Conservation (phyloP, 2,888 invertebrate species). For the Perdita meconis region DNA sequence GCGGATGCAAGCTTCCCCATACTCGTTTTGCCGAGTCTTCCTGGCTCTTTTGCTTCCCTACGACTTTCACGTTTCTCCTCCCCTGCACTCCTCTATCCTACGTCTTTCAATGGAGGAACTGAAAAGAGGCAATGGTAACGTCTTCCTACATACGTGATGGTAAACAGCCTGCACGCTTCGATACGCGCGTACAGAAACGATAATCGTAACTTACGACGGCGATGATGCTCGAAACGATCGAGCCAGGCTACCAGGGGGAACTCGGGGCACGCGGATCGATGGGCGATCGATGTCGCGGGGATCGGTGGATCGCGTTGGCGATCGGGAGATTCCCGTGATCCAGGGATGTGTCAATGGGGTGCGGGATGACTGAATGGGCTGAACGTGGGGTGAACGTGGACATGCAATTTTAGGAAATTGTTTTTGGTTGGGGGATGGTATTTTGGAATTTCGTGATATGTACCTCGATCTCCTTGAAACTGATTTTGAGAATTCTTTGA, state of each 20-base stretch:
- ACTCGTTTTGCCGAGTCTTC: slow-evolving; percentile 20
- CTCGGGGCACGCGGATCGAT: slow-evolving; percentile 43
- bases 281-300: slow-evolving; percentile 39
- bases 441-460: too few species aligned
- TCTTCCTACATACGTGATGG: slow-evolving; percentile 65
- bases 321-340: background rate
- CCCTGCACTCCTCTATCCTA: too few species aligned
- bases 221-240: slow-evolving; percentile 62
- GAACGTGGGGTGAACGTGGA: too few species aligned
- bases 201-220: slow-evolving; percentile 67
- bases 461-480: too few species aligned
- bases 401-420: too few species aligned
- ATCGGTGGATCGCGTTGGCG: slow-evolving; percentile 29
- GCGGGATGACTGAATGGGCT: background rate
- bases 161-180: slow-evolving; percentile 29
- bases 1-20: slow-evolving; percentile 1
- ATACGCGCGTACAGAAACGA: slow-evolving; percentile 51
- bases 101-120: slow-evolving; percentile 46
- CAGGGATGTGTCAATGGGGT: background rate
- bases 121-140: slow-evolving; percentile 50
- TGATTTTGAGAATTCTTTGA: too few species aligned
- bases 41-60: slow-evolving; percentile 7
- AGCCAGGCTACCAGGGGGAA: slow-evolving; percentile 32
- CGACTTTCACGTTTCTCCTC: slow-evolving; percentile 15
- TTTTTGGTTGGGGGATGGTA: too few species aligned